phyloP scores from a whole-genome alignment of 2,113 vertebrate species.

The Corythaixoides concolor region DNA sequence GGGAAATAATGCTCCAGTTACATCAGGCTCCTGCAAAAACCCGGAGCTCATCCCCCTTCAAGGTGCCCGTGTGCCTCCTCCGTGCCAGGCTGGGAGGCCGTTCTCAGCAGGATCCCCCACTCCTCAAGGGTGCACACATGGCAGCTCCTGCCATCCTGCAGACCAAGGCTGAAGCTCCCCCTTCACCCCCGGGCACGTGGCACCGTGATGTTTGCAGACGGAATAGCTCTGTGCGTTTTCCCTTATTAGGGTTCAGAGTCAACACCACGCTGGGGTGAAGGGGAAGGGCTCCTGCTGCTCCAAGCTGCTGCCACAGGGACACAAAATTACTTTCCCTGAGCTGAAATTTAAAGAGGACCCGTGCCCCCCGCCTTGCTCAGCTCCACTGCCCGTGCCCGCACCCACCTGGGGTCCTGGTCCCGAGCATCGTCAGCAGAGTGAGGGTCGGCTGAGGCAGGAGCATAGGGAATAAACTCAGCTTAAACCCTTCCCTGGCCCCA shows the following conservation, averaged over 20 bases:
- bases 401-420: not conserved
- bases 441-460: rapidly evolving
- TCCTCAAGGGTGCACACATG: rapidly evolving
- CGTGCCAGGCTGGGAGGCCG: not conserved
- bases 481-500: not conserved
- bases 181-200: rapidly evolving
- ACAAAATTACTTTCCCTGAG: not conserved
- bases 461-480: not conserved
- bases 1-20: no score
- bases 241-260: not conserved
- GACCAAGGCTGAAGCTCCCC: not conserved
- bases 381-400: rapidly evolving
- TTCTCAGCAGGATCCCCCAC: not conserved
- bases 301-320: not conserved
- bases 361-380: rapidly evolving
- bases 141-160: not conserved
- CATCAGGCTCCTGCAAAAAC: not conserved
- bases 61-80: not conserved
- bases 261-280: not conserved
- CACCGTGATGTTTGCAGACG: not conserved
- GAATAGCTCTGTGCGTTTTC: not conserved
- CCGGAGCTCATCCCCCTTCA: not conserved
- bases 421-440: rapidly evolving
- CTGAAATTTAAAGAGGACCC: rapidly evolving
- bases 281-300: not conserved